Base-by-base conservation (phyloP, 2,888 invertebrate genomes). In the Drosophila picticornis region DNA sequence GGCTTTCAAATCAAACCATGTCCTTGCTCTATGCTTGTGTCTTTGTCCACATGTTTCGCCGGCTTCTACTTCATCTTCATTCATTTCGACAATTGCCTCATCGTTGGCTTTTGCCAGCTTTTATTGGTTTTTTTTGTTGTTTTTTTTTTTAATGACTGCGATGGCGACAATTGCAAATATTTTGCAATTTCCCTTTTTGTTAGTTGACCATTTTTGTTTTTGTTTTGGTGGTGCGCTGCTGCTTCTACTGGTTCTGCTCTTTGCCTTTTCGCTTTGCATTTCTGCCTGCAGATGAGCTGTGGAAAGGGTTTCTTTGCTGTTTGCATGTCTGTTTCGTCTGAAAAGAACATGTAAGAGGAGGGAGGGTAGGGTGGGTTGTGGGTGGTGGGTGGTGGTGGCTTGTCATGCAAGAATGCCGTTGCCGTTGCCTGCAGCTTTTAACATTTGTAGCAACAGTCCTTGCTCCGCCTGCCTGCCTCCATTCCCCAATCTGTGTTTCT, bases 121-220 rank as follows among this genome's bases (percentile, higher is more conserved):
- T 29, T 27, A 40, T 55, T 34, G 22, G 13, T 25, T 34, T 10
- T 56, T 27, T 27, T 46, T 27, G 67, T 66, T 62, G n/a, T 34
- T 10, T 56, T 27, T 27, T 46, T 27, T 69, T 66, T 62, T 34
- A 38, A n/a, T 62, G 64, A 59, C 31, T 73, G 61, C 52, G 53
- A 50, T 55, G 64, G 77, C 77, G 87, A 88, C 90, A 85, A 90
- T 90, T 81, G 88, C 81, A 90, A 87, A 87, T 90, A 88, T 81
- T 83, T 80, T 81, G 77, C 83, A 86, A 77, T 90, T 81, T 74
- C 77, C 75, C 64, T 71, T 72, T 81, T 75, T 71, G 59, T 58
- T 69, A 63, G 81, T 63, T 76, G 67, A 52, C 77, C 61, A 65
- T 81, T 76, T 68, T 61, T 62, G 46, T 59, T 43, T 10, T 46